Evolutionary conservation across 2,113 vertebrate species (phyloP), one percentile per base, ranked within the genome.

Genomic region (Callopanchax toddi): DNA sequence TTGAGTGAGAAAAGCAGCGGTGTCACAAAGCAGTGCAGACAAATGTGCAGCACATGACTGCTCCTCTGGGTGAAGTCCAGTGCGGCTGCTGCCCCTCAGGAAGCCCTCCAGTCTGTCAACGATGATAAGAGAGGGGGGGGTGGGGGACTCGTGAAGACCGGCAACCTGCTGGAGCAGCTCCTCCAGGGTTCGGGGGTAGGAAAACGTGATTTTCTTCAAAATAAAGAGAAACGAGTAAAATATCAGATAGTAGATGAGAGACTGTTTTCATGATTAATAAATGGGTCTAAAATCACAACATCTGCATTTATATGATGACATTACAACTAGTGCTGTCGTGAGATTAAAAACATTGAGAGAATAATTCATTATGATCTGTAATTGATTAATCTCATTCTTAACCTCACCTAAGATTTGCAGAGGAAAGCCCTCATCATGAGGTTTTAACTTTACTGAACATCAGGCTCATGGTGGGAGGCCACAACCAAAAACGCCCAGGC

Each of bases 141-240:
- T 32, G 2, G 79, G 66, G 7, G 63, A 67, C 73, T 92, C 89
- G 2, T 93, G 92, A 13, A 92, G 86, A 16, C 85, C 62, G 1
- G 92, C 89, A 5, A 93, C 67, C 45, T 92, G 89, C 44, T 79
- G 88, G 16, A 91, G 71, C 2, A 92, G 83, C 64, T 93, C 90
- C 48, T 84, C 86, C 60, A 85, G 5, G 0, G 88, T 91, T 67
- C 80, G 61, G 12, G 89, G 88, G 43, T 93, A 93, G 57, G 66
- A 88, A 58, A 93, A 93, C 64, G 75, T 74, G 60, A 93, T 90
- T 82, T 89, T 92, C 92, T 93, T 65, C 1, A 6, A 11, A 56
- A 22, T 5, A 36, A 51, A 49, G 3, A 32, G 7, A 15, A 45
- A 20, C n/a, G 18, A 20, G 13, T 21, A 1, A 59, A 39, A 6